Evolutionary conservation across 2,888 invertebrate genomes (phyloP).

Genomic region (Criorhina ranunculi): DNA sequence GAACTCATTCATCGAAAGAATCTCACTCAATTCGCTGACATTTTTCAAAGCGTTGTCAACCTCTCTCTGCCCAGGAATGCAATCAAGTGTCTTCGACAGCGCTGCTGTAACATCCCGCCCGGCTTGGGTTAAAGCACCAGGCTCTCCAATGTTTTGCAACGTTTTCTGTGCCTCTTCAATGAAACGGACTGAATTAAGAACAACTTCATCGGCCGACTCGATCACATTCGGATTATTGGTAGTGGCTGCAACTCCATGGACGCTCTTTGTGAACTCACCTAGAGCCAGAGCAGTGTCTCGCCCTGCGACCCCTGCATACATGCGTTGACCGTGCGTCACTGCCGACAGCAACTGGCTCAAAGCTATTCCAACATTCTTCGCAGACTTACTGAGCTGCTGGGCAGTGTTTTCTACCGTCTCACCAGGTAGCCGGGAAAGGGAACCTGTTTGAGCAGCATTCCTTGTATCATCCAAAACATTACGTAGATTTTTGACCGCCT

Average conservation of each 20-base stretch:
- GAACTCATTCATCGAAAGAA: conserved; percentile 90
- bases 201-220: conserved; percentile 91
- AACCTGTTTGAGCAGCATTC: conserved; percentile 89
- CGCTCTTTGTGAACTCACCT: conserved; percentile 89
- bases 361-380: conserved; percentile 92
- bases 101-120: conserved; percentile 90
- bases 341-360: conserved; percentile 95
- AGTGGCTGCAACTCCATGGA: conserved; percentile 92
- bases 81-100: conserved; percentile 89
- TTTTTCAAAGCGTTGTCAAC: conserved; percentile 95
- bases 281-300: conserved; percentile 92
- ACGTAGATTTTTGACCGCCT: conserved; percentile 91
- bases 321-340: conserved; percentile 92
- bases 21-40: conserved; percentile 91
- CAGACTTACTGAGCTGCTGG: conserved; percentile 85
- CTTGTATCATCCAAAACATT: conserved; percentile 93
- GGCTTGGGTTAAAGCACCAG: conserved; percentile 87
- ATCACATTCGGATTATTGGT: conserved; percentile 88
- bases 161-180: conserved; percentile 92
- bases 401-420: conserved; percentile 88
- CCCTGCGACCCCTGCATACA: conserved; percentile 92
- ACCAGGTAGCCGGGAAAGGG: conserved; percentile 93
- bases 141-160: conserved; percentile 82
- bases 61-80: conserved; percentile 96
- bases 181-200: conserved; percentile 90